Conservation (phyloP, 2,113 vertebrate genomes). For the Genyomyrus donnyi region DNA sequence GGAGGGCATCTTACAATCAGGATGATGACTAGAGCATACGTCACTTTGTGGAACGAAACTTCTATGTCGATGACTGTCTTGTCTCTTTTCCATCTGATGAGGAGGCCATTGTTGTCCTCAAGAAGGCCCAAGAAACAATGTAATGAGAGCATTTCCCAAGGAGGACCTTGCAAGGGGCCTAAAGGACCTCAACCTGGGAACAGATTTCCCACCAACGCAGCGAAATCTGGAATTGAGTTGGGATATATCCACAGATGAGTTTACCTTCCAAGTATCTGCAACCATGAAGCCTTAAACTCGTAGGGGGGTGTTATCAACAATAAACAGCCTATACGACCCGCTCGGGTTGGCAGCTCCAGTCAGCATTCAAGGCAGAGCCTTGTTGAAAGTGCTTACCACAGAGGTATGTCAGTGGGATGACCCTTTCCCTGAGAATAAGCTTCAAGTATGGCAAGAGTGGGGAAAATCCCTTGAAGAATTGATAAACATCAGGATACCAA, state of each 20-base stretch:
- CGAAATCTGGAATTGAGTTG: background rate
- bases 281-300: constrained; percentile 15
- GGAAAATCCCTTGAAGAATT: background rate
- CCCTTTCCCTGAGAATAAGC: constrained; percentile 8
- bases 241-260: constrained; percentile 11
- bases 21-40: background rate
- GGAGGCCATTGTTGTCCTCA: background rate
- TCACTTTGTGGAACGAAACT: background rate
- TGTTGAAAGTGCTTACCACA: constrained; percentile 15
- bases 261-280: constrained; percentile 16
- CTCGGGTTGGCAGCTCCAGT: background rate
- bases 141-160: background rate
- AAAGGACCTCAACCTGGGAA: background rate
- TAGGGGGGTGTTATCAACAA: constrained; percentile 15
- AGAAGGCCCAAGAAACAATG: background rate
- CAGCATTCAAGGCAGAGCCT: background rate
- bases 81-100: background rate
- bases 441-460: constrained; percentile 10
- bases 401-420: constrained; percentile 21
- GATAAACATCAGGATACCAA: background rate
- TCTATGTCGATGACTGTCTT: background rate
- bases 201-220: background rate
- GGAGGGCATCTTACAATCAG: background rate
- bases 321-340: constrained; percentile 26
- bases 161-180: background rate